phyloP scores from a whole-genome alignment of 2,797 vertebrate species.

The Manis javanica region DNA sequence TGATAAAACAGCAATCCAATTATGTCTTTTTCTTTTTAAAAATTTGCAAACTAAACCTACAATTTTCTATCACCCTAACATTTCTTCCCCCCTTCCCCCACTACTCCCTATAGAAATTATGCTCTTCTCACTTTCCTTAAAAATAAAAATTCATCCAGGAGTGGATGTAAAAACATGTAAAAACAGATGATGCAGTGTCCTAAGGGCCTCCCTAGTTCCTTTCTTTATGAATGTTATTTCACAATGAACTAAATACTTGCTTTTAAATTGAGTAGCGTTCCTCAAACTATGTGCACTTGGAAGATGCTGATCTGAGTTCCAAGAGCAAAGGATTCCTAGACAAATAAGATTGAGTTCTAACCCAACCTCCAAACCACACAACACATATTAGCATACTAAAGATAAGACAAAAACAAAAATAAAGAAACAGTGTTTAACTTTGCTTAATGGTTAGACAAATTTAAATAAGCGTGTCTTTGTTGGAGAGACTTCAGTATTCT shows the following conservation, averaged over 20 bases:
- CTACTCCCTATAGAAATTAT: background rate
- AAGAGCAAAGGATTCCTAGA: background rate
- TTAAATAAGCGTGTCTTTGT: background rate
- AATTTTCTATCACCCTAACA: background rate
- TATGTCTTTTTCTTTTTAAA: background rate
- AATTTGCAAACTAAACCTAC: background rate
- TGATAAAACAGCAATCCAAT: background rate
- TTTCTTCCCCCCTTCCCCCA: background rate
- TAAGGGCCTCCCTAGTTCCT: background rate
- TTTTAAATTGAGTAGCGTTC: background rate
- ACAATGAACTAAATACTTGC: background rate
- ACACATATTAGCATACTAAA: background rate
- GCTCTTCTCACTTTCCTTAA: background rate
- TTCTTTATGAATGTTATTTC: background rate
- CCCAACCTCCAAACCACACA: background rate
- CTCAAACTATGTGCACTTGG: background rate
- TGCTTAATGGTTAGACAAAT: constrained; percentile 1
- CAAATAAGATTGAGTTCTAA: background rate
- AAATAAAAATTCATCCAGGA: background rate
- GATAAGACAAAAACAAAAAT: background rate
- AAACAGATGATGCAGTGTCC: background rate
- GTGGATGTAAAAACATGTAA: background rate
- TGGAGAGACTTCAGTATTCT: background rate
- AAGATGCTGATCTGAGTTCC: constrained; percentile 1
- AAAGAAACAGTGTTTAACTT: background rate